Percentiles rank a stretch among this genome's conserved stretches.
These are phyloP conservation scores for Brachionus rotundiformis DNA, from an alignment of 1,140 invertebrate species.

Conservation along the genomic window DNA sequence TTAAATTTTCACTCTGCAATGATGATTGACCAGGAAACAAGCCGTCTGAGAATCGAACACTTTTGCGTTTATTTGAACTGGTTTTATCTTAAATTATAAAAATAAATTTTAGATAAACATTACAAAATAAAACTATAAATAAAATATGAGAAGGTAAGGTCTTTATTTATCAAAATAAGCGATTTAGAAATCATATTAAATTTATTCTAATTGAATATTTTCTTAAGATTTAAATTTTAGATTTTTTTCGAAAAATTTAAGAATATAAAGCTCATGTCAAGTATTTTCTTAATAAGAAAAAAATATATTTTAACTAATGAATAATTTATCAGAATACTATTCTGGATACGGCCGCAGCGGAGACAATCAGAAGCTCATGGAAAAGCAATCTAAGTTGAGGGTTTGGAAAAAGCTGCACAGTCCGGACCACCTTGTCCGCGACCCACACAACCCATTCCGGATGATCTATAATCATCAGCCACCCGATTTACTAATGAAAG, in stretches of 20 bases:
- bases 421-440: not conserved
- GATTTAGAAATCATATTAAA: not conserved
- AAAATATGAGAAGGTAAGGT: not conserved
- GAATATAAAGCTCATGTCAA: constrained; percentile 18
- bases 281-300: not conserved
- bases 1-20: not conserved
- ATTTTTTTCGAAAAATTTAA: not conserved
- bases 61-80: constrained; percentile 29
- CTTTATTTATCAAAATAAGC: not conserved
- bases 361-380: not conserved
- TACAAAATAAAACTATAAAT: not conserved
- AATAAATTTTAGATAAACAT: not conserved
- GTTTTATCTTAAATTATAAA: not conserved
- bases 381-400: not conserved
- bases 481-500: not conserved
- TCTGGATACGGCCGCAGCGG: not conserved
- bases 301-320: constrained; percentile 27
- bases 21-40: constrained; percentile 4
- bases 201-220: not conserved
- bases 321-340: not conserved
- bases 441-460: constrained; percentile 10
- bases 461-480: not conserved
- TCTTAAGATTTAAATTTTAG: constrained; percentile 36
- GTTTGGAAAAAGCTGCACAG: constrained; percentile 44
- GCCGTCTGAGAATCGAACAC: constrained; percentile 48